phyloP scores from a whole-genome alignment of 37 sponge, comb jelly and placozoan genomes.

The Chondrilla cf. caribensis region DNA sequence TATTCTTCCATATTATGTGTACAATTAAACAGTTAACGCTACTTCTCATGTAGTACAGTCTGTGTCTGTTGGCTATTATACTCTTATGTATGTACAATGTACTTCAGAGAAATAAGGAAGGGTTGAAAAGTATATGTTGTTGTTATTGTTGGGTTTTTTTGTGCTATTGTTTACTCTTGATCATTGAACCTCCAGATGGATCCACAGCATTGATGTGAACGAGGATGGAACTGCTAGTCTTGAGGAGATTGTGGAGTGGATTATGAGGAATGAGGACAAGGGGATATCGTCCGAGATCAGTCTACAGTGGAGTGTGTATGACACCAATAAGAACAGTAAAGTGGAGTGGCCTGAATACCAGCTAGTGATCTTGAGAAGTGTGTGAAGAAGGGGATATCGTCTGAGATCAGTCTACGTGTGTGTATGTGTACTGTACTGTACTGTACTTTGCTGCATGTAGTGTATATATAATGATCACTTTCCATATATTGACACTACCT shows the following conservation, averaged over 20 bases:
- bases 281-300: conserved; percentile 40
- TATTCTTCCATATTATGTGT: no score
- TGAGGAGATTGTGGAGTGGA: conserved; percentile 7
- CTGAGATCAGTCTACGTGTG: background rate
- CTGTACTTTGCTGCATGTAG: no score
- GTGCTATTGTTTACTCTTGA: no score
- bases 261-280: background rate
- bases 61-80: no score
- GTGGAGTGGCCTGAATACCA: conserved; percentile 57
- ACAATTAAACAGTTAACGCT: no score
- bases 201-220: background rate
- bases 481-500: background rate
- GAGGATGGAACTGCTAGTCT: background rate
- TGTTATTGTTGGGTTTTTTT: no score
- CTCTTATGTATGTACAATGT: no score
- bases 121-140: no score
- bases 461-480: no score
- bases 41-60: no score
- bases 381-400: background rate
- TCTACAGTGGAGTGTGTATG: conserved; percentile 46
- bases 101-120: no score
- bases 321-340: conserved; percentile 41
- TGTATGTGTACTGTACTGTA: background rate
- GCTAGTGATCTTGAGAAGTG: background rate
- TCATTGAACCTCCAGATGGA: conserved; percentile 1